phyloP scores from a whole-genome alignment of 2,113 vertebrate genomes.

The Notothenia rossii region DNA sequence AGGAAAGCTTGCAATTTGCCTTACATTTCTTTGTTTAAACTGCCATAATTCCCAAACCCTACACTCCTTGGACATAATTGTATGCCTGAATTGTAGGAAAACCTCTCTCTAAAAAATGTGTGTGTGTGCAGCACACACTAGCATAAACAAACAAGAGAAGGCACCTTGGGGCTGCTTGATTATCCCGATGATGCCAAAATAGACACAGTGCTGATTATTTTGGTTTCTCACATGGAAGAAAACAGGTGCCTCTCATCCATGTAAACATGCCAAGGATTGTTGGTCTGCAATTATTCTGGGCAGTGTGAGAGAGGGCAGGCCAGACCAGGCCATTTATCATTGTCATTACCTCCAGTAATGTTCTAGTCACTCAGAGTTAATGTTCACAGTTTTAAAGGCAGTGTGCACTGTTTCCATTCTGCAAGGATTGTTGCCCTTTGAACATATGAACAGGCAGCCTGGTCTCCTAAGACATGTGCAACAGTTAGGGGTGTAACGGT shows the following conservation, averaged over 20 bases:
- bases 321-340: neutral
- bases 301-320: conserved; percentile 27
- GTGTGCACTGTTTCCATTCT: neutral
- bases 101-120: too few species aligned
- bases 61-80: too few species aligned
- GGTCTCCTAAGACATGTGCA: too few species aligned
- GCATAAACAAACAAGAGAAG: conserved; percentile 29
- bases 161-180: conserved; percentile 39
- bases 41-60: too few species aligned
- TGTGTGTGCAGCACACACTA: neutral
- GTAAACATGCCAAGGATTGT: conserved; percentile 51
- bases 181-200: conserved; percentile 49
- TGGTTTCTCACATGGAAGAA: conserved; percentile 32
- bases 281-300: conserved; percentile 41
- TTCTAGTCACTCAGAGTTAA: neutral
- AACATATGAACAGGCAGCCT: neutral
- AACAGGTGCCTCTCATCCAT: conserved; percentile 57
- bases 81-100: too few species aligned
- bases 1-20: too few species aligned
- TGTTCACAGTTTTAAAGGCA: neutral
- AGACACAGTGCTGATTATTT: conserved; percentile 38
- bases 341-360: neutral
- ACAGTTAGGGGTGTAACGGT: too few species aligned
- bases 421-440: neutral
- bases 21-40: too few species aligned